Evolutionary conservation across 1,140 invertebrate genomes (phyloP).

Genomic region (Ectropis grisescens): DNA sequence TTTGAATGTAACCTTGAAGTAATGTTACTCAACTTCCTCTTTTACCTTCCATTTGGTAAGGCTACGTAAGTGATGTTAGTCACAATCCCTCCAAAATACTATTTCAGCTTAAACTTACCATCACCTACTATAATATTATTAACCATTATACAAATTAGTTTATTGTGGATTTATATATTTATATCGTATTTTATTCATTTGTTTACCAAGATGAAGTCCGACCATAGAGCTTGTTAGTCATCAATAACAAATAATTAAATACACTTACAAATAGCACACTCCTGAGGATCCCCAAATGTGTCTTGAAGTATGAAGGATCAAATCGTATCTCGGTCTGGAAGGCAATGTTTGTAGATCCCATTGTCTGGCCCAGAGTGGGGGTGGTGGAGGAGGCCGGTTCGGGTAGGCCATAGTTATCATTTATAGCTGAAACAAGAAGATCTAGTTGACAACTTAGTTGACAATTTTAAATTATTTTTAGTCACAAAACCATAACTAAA

Average conservation of each 20-base stretch:
- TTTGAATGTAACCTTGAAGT: too few species aligned
- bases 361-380: slow-evolving; percentile 76
- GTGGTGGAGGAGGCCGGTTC: slow-evolving; percentile 72
- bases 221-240: too few species aligned
- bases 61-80: too few species aligned
- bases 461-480: too few species aligned
- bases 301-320: slow-evolving; percentile 79
- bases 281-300: slow-evolving; percentile 84
- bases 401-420: slow-evolving; percentile 67
- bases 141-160: neutral
- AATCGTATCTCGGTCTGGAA: slow-evolving; percentile 78
- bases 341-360: slow-evolving; percentile 75
- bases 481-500: too few species aligned
- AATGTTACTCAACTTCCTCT: too few species aligned
- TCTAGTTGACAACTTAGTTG: too few species aligned
- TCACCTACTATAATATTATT: neutral
- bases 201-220: too few species aligned
- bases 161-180: neutral
- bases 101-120: neutral
- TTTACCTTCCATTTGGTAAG: too few species aligned
- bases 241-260: slow-evolving; percentile 12
- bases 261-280: slow-evolving; percentile 80
- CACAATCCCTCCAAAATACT: too few species aligned
- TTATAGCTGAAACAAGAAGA: neutral
- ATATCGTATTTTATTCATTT: neutral